Evolutionary conservation across 2,888 invertebrate species (phyloP), one percentile per base, ranked within the genome.

Genomic region (Nemoura dubitans): DNA sequence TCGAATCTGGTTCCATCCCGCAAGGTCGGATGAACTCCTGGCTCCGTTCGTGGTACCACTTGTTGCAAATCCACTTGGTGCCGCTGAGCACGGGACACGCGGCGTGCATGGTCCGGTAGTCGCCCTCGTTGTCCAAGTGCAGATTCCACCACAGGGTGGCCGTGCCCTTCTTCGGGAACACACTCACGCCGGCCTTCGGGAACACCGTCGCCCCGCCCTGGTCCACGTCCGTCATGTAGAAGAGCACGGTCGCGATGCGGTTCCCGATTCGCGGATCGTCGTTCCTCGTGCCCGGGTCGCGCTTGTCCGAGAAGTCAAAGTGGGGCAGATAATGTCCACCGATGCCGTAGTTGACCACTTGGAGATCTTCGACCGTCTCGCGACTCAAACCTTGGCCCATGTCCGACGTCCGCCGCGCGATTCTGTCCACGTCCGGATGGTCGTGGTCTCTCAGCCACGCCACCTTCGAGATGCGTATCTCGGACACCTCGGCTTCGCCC

Each of bases 301-400:
- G 6, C 14, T 59, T 59, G 16, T 14, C 2, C 28, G 88, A 86
- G 85, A 87, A 88, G 42, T 88, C 94, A 91, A 92, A 94, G 90
- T 94, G 94, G 28, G 94, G 94, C 88, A 93, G 93, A 90, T 94
- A 94, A 89, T 94, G 94, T 25, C 94, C 94, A 83, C 93, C 94
- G 84, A 94, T 91, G n/a, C 94, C 94, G 90, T 94, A 94, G 89
- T 94, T 94, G 43, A 93, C 93, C 29, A 94, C 92, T 91, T 94
- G 94, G 43, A 94, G 90, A 87, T 94, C 93, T 90, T 94, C 94
- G 0, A 94, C 94, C 1, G 94, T 94, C 7, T 91, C 91, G 90
- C 93, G 91, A 29, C 92, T 92, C 80, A 94, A 90, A 21, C 93
- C 78, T 14, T 26, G 25, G 78, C 28, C 26, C 78, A 78, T 78